phyloP scores from a whole-genome alignment of 2,113 vertebrate genomes.

The Dolichotis patagonum region DNA sequence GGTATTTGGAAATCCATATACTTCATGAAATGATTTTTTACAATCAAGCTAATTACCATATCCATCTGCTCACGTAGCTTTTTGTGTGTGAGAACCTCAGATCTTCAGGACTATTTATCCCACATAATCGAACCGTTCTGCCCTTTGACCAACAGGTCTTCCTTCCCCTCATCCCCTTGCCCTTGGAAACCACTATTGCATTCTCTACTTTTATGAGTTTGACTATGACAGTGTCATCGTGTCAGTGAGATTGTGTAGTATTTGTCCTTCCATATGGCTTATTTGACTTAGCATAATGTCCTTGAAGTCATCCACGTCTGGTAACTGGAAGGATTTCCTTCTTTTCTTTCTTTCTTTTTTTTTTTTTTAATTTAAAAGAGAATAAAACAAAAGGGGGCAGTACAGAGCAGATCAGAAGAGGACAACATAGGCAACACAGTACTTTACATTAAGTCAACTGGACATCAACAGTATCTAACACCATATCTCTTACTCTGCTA shows the following conservation, averaged over 20 bases:
- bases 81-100: not conserved
- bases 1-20: not conserved
- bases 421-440: no score
- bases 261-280: not conserved
- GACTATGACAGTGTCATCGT: not conserved
- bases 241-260: not conserved
- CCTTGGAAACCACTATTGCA: rapidly evolving
- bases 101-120: no score
- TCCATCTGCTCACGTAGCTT: not conserved
- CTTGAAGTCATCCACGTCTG: no score
- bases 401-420: no score
- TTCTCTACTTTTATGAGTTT: not conserved
- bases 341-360: no score
- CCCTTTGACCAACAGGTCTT: rapidly evolving
- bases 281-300: not conserved
- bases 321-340: not conserved
- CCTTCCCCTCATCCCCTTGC: not conserved
- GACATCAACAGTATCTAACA: no score
- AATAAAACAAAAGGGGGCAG: no score
- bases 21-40: no score
- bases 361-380: no score
- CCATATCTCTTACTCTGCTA: no score
- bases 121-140: not conserved
- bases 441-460: no score
- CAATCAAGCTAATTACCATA: not conserved